Base-by-base conservation (phyloP, 2,888 invertebrate species). In the Axea sp. region DNA sequence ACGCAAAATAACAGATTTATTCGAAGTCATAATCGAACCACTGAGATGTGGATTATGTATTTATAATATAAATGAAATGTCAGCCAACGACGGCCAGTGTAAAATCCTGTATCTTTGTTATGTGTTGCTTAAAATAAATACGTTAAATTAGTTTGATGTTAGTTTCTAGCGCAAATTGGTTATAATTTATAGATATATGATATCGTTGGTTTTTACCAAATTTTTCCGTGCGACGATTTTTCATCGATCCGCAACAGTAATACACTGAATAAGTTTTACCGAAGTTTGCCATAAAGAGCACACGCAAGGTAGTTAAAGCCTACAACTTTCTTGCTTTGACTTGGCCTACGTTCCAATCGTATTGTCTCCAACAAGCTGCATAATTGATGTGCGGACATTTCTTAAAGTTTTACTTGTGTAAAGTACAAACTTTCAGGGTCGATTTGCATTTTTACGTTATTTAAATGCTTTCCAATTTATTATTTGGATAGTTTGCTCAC, bases 111-210 rank as follows among this genome's bases (percentile, higher is more conserved):
- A 83, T 83, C 79, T 77, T 81, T 84, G 82, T 85, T 84, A 84
- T 81, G 83, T 86, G 84, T 86, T 84, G 84, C 85, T 86, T 86
- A 83, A 83, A 84, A 82, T 81, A 83, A 82, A 82, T 57, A 78
- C 80, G 78, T 78, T 76, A 62, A 45, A 74, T 78, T 73, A 57
- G 35, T 65, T 55, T n/a, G 9, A 51, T n/a, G n/a, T n/a, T n/a
- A n/a, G 6, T 30, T 35, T 17, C 1, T 12, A 8, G 17, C 8
- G 14, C 37, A 47, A 7, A 15, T n/a, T 37, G 7, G 30, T 31
- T 65, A 55, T 65, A 55, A 55, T n/a, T n/a, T n/a, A n/a, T n/a
- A n/a, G n/a, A n/a, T n/a, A 41, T 43, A 22, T 7, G 4, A 45
- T 39, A 31, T 19, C n/a, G 8, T 14, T 19, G 1, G 7, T 14